phyloP scores from a whole-genome alignment of 1,140 invertebrate genomes.

The Zaprionus africanus region DNA sequence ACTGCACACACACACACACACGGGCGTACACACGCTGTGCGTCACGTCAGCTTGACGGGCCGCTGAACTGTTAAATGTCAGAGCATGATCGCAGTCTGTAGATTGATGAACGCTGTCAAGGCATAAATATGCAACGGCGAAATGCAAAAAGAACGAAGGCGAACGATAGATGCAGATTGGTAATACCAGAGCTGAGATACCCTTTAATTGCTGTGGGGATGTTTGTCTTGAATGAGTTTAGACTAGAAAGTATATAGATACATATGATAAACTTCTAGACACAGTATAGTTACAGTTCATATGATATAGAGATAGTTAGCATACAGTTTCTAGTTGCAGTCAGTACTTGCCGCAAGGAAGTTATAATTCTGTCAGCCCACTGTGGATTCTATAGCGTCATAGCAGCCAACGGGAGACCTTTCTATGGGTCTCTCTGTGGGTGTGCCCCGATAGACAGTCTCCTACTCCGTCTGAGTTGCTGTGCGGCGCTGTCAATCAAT shows the following conservation, averaged over 20 bases:
- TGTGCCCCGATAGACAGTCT: constrained; percentile 39
- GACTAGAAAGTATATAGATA: too few relatives aligned
- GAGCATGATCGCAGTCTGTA: constrained; percentile 39
- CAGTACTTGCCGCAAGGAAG: constrained; percentile 10
- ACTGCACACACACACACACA: background rate
- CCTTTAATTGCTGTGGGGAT: constrained; percentile 5
- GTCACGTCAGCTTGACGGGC: constrained; percentile 39
- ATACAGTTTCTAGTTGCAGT: too few relatives aligned
- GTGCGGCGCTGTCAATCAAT: constrained; percentile 64
- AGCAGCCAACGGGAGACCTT: constrained; percentile 32
- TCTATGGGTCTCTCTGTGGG: constrained; percentile 42
- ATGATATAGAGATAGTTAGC: too few relatives aligned
- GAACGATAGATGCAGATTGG: background rate
- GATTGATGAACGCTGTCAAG: constrained; percentile 58
- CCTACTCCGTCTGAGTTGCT: constrained; percentile 39
- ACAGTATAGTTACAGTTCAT: too few relatives aligned
- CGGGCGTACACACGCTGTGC: background rate
- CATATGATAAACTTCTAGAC: too few relatives aligned
- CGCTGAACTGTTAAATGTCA: constrained; percentile 66
- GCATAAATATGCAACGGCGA: constrained; percentile 46
- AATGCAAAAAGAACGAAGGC: constrained; percentile 48
- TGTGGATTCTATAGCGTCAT: constrained; percentile 15
- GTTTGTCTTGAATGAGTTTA: too few relatives aligned
- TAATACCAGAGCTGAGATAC: constrained; percentile 12
- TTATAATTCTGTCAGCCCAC: constrained; percentile 3